A percentile compares a stretch with the other conserved stretches of the same genome.
These are phyloP conservation scores for Drosophila willistoni DNA, from an alignment of 1,140 invertebrate species.

Conservation along the genomic window DNA sequence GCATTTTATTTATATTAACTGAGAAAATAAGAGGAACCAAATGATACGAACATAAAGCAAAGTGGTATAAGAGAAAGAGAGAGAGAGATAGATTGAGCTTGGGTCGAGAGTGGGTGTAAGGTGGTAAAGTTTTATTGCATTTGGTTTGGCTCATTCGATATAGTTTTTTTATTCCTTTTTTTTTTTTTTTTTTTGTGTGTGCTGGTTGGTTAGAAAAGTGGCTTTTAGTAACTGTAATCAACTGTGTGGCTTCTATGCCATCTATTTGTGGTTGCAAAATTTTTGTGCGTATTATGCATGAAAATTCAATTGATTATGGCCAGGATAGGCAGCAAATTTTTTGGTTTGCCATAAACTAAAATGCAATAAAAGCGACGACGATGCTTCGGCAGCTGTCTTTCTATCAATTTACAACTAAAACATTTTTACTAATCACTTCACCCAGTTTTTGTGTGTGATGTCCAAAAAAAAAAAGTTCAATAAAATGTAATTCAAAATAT, in stretches of 20 bases:
- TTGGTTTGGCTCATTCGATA: slow-evolving; percentile 2
- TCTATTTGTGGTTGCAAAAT: slow-evolving; percentile 12
- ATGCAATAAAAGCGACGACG: background rate
- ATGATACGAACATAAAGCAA: too few relatives aligned
- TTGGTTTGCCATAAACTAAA: slow-evolving; percentile 9
- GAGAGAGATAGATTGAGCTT: too few relatives aligned
- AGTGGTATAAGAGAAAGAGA: background rate
- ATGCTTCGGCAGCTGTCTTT: too few relatives aligned
- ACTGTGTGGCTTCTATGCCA: slow-evolving; percentile 20
- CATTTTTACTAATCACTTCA: too few relatives aligned
- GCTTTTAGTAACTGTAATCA: slow-evolving; percentile 23
- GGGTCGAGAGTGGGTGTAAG: background rate
- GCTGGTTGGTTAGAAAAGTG: slow-evolving; percentile 9
- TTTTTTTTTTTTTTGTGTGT: background rate
- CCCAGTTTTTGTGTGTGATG: too few relatives aligned
- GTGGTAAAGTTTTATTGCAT: slow-evolving; percentile 8
- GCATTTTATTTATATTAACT: slow-evolving; percentile 12
- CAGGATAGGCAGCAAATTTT: slow-evolving; percentile 13
- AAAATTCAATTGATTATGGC: slow-evolving; percentile 21
- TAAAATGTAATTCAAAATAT: too few relatives aligned
- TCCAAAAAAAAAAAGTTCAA: too few relatives aligned
- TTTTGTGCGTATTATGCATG: slow-evolving; percentile 19
- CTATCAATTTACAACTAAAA: too few relatives aligned
- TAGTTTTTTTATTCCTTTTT: background rate
- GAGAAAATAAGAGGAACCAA: slow-evolving; percentile 1